phyloP scores from a whole-genome alignment of 1,140 invertebrate genomes.

The Papilio polytes region DNA sequence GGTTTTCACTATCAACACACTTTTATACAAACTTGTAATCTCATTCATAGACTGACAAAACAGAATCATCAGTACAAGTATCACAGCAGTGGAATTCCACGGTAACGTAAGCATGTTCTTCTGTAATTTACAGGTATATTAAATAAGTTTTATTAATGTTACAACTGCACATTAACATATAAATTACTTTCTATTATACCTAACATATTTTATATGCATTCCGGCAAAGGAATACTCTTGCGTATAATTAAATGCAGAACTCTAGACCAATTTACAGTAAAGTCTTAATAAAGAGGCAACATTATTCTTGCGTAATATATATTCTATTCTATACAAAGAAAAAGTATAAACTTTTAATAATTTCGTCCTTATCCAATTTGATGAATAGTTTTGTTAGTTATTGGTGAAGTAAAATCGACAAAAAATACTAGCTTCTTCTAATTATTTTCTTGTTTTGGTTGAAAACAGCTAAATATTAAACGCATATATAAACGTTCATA shows the following conservation, averaged over 20 bases:
- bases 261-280: slow-evolving; percentile 10
- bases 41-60: no score
- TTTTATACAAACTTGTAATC: no score
- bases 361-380: background rate
- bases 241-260: background rate
- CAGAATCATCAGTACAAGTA: no score
- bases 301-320: background rate
- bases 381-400: background rate
- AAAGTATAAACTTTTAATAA: background rate
- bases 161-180: background rate
- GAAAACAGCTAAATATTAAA: no score
- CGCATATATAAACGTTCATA: no score
- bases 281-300: background rate
- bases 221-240: background rate
- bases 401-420: background rate
- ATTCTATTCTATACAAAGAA: background rate
- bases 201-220: slow-evolving; percentile 1
- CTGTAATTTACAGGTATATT: background rate
- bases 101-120: background rate
- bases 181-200: background rate
- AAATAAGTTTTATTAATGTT: background rate
- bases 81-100: no score
- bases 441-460: no score
- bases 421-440: no score
- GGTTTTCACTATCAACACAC: no score